Evolutionary conservation across 2,797 vertebrate species (phyloP).

Genomic region (Psittacula derbiana): DNA sequence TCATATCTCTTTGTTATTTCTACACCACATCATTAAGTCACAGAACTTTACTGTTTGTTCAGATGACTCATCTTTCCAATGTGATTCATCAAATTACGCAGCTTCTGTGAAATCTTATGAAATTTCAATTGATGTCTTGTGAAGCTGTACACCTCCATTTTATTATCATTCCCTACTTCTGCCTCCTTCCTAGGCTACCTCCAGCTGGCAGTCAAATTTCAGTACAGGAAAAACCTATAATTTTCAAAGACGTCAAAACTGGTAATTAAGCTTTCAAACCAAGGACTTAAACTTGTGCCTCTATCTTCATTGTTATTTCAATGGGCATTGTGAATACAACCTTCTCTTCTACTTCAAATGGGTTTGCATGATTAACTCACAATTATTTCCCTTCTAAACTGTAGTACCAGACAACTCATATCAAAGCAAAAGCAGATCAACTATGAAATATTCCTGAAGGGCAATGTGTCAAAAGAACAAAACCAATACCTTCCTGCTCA

Average conservation of each 20-base stretch:
- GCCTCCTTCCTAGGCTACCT: neutral
- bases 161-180: neutral
- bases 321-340: neutral
- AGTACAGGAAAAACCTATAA: neutral
- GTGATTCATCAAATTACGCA: conserved; percentile 36
- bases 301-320: neutral
- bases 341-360: neutral
- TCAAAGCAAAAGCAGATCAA: neutral
- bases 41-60: conserved; percentile 26
- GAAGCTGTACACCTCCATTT: conserved; percentile 31
- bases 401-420: neutral
- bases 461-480: neutral
- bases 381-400: neutral
- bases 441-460: neutral
- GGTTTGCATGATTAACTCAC: neutral
- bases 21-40: conserved; percentile 1
- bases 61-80: conserved; percentile 49
- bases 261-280: neutral
- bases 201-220: neutral
- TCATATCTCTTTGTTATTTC: conserved; percentile 14
- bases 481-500: neutral
- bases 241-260: neutral
- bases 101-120: conserved; percentile 4
- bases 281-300: neutral
- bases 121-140: conserved; percentile 5